phyloP scores from a whole-genome alignment of 2,888 invertebrate genomes.

The Euproctis similis region DNA sequence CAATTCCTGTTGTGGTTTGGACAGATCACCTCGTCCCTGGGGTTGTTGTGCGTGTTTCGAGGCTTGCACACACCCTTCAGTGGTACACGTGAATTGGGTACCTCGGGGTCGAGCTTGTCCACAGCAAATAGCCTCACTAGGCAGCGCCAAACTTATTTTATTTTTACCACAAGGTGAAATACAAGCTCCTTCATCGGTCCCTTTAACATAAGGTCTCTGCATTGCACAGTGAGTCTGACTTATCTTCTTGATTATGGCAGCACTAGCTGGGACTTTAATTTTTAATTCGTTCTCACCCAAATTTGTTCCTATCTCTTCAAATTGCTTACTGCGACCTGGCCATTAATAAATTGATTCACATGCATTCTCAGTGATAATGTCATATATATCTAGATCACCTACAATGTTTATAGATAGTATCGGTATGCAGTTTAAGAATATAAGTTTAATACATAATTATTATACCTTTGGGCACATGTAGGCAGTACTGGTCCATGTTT shows the following conservation, averaged over 20 bases:
- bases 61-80: constrained; percentile 55
- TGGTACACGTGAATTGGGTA: constrained; percentile 63
- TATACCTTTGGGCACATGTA: constrained; percentile 65
- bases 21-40: constrained; percentile 46
- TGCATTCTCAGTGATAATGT: constrained; percentile 20
- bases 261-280: constrained; percentile 59
- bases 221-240: constrained; percentile 62
- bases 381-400: too few species aligned
- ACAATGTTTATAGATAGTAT: too few species aligned
- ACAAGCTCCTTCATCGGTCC: constrained; percentile 38
- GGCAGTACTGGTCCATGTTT: constrained; percentile 61
- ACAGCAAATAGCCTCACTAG: constrained; percentile 52
- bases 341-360: constrained; percentile 57
- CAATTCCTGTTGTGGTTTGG: constrained; percentile 36
- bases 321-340: constrained; percentile 66
- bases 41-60: constrained; percentile 50
- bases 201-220: constrained; percentile 51
- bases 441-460: too few species aligned
- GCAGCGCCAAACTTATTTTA: constrained; percentile 56
- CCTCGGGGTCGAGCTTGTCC: constrained; percentile 42
- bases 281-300: constrained; percentile 63
- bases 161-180: constrained; percentile 60
- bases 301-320: constrained; percentile 64
- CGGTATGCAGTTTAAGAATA: too few species aligned
- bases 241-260: constrained; percentile 63